phyloP scores from a whole-genome alignment of 2,797 vertebrate genomes.

The Etheostoma perlongum region DNA sequence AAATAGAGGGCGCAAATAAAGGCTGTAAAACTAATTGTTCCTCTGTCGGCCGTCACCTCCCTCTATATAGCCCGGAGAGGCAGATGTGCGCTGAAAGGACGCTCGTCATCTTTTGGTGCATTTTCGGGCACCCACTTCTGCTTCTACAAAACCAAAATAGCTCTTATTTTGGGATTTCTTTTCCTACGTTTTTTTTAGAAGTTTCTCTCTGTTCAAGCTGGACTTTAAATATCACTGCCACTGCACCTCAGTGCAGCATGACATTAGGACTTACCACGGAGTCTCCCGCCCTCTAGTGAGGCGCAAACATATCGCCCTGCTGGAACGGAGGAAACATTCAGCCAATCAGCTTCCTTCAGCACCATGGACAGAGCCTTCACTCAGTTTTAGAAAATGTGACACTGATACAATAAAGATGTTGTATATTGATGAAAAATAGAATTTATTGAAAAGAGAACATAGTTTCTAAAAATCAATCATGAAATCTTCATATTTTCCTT shows the following conservation, averaged over 20 bases:
- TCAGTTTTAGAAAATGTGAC: not conserved
- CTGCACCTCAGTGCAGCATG: not conserved
- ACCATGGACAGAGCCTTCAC: slow-evolving; percentile 77
- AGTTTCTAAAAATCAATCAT: slow-evolving; percentile 3
- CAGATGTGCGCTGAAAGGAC: slow-evolving; percentile 61
- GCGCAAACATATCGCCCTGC: not conserved
- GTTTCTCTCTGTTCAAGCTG: not conserved
- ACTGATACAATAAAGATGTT: not conserved
- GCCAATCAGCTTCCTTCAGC: slow-evolving; percentile 62
- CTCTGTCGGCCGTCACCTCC: slow-evolving; percentile 22
- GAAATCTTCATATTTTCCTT: slow-evolving; percentile 16
- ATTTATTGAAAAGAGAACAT: slow-evolving; percentile 55
- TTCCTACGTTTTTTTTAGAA: not conserved
- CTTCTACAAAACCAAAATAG: not conserved
- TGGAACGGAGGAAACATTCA: not conserved
- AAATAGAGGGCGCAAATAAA: slow-evolving; percentile 60
- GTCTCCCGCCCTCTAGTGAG: slow-evolving; percentile 66
- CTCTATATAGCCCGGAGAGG: not conserved
- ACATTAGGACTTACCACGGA: not conserved
- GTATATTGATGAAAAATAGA: slow-evolving; percentile 19
- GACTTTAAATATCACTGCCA: accelerated
- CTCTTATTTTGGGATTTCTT: not conserved
- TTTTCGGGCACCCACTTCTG: not conserved
- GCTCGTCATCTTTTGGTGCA: not conserved
- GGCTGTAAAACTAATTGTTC: slow-evolving; percentile 72